Conservation (phyloP, 1,140 invertebrate genomes). For the Drosophila prosaltans region DNA sequence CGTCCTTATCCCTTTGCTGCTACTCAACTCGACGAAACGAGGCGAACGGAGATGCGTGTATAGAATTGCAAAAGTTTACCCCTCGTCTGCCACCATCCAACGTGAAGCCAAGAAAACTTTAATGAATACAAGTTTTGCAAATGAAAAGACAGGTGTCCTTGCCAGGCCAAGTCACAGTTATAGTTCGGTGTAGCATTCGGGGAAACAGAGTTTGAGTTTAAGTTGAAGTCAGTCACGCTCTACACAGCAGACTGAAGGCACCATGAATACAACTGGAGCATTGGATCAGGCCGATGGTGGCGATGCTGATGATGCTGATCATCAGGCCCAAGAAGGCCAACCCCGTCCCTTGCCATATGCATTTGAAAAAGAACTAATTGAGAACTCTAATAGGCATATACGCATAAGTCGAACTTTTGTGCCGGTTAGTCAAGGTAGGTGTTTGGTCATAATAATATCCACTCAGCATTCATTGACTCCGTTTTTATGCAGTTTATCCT, state of each 20-base stretch:
- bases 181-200: constrained; percentile 40
- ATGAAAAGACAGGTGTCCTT: constrained; percentile 67
- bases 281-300: constrained; percentile 26
- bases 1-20: neutral
- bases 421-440: constrained; percentile 55
- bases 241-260: neutral
- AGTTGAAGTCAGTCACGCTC: constrained; percentile 4
- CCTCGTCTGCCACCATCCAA: constrained; percentile 56
- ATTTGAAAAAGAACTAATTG: constrained; percentile 77
- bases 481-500: constrained; percentile 53
- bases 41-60: constrained; percentile 41
- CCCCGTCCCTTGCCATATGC: constrained; percentile 67
- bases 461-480: neutral
- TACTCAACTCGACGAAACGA: neutral
- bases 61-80: constrained; percentile 33
- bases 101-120: constrained; percentile 65
- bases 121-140: constrained; percentile 80
- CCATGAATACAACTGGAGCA: constrained; percentile 50
- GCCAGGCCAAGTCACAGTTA: constrained; percentile 49
- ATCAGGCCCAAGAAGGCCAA: constrained; percentile 57
- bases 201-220: neutral
- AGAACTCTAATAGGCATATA: constrained; percentile 66
- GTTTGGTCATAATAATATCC: too few relatives aligned
- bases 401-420: constrained; percentile 53
- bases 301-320: constrained; percentile 42